A percentile compares a stretch with the other conserved stretches of the same genome.
Evolutionary conservation across 2,888 invertebrate species (phyloP).

Genomic region (Atethmia centrago): DNA sequence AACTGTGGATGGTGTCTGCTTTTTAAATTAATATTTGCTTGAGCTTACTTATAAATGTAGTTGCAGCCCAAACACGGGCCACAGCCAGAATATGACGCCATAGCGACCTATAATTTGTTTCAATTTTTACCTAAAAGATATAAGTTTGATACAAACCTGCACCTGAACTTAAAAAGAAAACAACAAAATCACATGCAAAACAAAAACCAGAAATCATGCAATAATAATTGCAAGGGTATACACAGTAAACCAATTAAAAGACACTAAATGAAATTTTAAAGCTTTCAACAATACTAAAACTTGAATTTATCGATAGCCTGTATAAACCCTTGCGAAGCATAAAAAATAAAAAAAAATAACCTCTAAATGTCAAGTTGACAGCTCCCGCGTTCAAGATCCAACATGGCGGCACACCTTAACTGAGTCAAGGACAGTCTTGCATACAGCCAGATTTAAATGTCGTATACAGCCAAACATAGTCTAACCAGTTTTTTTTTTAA

Average conservation of each 20-base stretch:
- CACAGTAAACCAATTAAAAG: conserved; percentile 39
- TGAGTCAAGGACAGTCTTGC: conserved; percentile 79
- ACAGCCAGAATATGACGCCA: too few relatives aligned
- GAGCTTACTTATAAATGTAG: too few relatives aligned
- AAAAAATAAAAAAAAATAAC: conserved; percentile 68
- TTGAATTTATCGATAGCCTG: conserved; percentile 36
- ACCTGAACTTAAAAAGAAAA: conserved; percentile 1
- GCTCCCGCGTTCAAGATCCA: conserved; percentile 71
- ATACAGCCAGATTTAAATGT: conserved; percentile 71
- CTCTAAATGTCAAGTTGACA: conserved; percentile 81
- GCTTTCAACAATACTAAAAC: conserved; percentile 12
- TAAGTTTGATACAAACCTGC: background rate
- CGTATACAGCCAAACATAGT: conserved; percentile 57
- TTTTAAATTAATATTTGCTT: too few relatives aligned
- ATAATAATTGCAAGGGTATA: conserved; percentile 40
- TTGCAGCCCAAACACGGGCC: too few relatives aligned
- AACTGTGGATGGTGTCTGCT: too few relatives aligned
- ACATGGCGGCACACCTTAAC: conserved; percentile 80
- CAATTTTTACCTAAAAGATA: background rate
- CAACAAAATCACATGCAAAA: conserved; percentile 14
- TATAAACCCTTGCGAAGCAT: conserved; percentile 56
- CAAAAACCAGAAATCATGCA: conserved; percentile 41
- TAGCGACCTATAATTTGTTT: too few relatives aligned
- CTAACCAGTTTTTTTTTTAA: conserved; percentile 56
- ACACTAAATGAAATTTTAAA: conserved; percentile 12